A percentile compares a stretch with the other conserved stretches of the same genome.
Conservation (phyloP, 2,797 vertebrate genomes). For the Tragelaphus eurycerus region DNA sequence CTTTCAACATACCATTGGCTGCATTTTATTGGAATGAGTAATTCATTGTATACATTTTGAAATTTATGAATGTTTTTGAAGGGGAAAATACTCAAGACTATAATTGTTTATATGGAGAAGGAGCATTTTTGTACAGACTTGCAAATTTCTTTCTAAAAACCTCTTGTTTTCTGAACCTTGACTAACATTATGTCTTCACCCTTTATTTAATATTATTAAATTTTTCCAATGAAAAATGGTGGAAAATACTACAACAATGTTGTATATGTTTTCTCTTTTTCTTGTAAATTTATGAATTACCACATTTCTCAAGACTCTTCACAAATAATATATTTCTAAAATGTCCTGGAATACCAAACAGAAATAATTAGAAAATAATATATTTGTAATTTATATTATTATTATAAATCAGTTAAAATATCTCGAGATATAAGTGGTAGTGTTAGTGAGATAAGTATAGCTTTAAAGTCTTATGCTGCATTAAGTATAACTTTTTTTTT, state of each 20-base stretch:
- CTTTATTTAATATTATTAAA: neutral
- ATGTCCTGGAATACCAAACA: neutral
- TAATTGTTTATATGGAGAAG: neutral
- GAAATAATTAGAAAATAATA: neutral
- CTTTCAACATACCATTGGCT: neutral
- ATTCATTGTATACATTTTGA: neutral
- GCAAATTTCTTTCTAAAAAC: neutral
- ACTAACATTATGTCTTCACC: neutral
- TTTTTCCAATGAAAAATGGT: neutral
- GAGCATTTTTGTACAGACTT: neutral
- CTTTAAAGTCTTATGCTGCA: neutral
- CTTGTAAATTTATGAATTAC: neutral
- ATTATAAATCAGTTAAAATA: neutral
- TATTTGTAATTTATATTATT: neutral
- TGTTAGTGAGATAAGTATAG: neutral
- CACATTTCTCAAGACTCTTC: neutral
- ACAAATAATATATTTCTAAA: neutral
- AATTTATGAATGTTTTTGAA: neutral
- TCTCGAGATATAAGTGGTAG: neutral
- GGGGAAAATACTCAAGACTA: fast-evolving
- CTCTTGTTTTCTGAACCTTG: fast-evolving
- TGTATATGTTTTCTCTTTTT: neutral
- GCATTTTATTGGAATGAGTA: neutral
- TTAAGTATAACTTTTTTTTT: neutral
- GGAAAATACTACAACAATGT: neutral